phyloP scores from a whole-genome alignment of 2,113 vertebrate genomes.

The Aldabrachelys gigantea region DNA sequence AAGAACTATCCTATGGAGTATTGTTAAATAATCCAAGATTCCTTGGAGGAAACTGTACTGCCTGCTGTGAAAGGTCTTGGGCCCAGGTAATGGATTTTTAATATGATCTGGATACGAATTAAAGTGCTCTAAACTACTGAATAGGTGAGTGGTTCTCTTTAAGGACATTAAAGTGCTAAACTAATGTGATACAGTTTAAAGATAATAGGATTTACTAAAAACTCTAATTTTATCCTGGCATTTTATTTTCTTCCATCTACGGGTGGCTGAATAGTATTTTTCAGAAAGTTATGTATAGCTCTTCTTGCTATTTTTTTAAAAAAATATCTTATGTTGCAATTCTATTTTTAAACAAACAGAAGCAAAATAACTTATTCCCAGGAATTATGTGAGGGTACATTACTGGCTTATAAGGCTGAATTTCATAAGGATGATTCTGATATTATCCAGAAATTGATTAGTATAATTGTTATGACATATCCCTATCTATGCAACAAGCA shows the following conservation, averaged over 20 bases:
- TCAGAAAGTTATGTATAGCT: neutral
- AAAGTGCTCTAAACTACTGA: neutral
- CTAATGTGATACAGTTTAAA: neutral
- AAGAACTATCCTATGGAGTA: constrained; percentile 18
- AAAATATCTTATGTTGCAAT: neutral
- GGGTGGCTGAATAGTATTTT: neutral
- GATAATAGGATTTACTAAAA: neutral
- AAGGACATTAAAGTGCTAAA: neutral
- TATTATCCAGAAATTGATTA: neutral
- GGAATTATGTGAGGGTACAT: neutral
- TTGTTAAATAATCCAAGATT: constrained; percentile 5
- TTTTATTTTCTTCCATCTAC: neutral
- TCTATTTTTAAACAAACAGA: neutral
- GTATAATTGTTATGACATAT: neutral
- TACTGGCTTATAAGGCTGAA: neutral
- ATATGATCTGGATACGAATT: neutral
- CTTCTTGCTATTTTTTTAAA: neutral
- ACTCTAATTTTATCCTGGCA: neutral
- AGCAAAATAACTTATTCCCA: neutral
- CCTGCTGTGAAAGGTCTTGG: neutral
- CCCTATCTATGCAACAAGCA: neutral
- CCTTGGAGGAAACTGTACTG: neutral
- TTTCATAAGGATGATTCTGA: neutral
- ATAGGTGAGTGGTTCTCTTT: neutral
- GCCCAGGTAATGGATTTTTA: neutral